Percentiles rank a stretch among this genome's conserved stretches.
Conservation (phyloP, 1,140 invertebrate genomes). For the Euborellia annulipes region DNA sequence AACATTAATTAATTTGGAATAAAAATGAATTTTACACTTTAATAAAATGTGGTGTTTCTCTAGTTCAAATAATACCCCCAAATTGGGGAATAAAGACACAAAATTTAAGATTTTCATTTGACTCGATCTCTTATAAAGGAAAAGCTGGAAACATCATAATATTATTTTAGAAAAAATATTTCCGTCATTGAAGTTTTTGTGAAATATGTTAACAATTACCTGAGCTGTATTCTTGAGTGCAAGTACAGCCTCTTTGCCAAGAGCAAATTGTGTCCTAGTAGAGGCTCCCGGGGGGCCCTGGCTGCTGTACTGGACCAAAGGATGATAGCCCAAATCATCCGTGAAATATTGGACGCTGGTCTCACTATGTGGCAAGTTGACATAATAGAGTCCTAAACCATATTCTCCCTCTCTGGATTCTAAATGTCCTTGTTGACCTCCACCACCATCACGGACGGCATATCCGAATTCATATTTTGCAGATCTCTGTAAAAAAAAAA, state of each 20-base stretch:
- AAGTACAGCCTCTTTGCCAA: constrained; percentile 36
- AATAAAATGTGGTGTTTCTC: too few species aligned
- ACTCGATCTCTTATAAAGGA: too few species aligned
- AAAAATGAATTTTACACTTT: too few species aligned
- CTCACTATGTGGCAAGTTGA: constrained; percentile 15
- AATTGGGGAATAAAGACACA: too few species aligned
- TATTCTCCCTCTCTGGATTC: constrained; percentile 33
- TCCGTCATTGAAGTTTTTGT: too few species aligned
- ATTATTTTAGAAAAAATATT: too few species aligned
- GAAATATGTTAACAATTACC: too few species aligned
- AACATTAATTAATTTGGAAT: too few species aligned
- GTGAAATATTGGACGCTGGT: constrained; percentile 38
- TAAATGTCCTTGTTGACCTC: constrained; percentile 33
- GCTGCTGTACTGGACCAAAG: constrained; percentile 36
- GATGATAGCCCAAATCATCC: constrained; percentile 45
- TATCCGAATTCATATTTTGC: constrained; percentile 35
- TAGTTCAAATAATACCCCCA: too few species aligned
- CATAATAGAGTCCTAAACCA: constrained; percentile 33
- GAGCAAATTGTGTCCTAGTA: constrained; percentile 30
- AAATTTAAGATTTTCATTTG: too few species aligned
- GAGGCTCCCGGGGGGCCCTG: constrained; percentile 20
- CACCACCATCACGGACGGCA: constrained; percentile 27
- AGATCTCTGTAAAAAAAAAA: constrained; percentile 25
- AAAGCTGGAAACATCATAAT: too few species aligned
- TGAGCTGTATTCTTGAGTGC: constrained; percentile 24